Conservation (phyloP, 2,113 vertebrate genomes). For the Melanostigma gelatinosum region DNA sequence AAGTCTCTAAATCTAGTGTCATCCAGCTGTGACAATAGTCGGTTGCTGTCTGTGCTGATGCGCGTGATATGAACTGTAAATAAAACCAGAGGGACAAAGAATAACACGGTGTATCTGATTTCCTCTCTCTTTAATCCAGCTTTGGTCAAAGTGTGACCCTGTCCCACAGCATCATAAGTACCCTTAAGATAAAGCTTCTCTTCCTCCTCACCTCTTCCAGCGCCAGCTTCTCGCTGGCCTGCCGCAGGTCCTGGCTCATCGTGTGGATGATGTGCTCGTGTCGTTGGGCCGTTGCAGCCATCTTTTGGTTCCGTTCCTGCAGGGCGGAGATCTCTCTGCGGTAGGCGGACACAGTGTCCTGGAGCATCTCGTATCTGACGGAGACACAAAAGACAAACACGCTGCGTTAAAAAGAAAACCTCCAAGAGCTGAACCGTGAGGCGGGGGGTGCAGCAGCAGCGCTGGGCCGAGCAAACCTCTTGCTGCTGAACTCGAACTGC, state of each 20-base stretch:
- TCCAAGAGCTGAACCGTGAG: neutral
- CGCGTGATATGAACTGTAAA: too few relatives aligned
- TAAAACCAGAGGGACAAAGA: too few relatives aligned
- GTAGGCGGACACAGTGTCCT: slow-evolving; percentile 92
- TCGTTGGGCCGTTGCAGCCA: slow-evolving; percentile 87
- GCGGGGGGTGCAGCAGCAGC: neutral
- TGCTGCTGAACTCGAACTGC: slow-evolving; percentile 94
- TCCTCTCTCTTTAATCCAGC: neutral
- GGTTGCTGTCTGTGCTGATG: too few relatives aligned
- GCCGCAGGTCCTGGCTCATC: slow-evolving; percentile 93
- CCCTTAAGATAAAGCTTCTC: neutral
- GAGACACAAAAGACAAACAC: neutral
- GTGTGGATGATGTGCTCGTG: slow-evolving; percentile 95
- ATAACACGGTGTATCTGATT: too few relatives aligned
- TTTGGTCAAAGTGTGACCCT: neutral
- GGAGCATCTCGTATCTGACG: slow-evolving; percentile 93
- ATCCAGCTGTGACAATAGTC: too few relatives aligned
- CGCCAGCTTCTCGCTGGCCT: slow-evolving; percentile 90
- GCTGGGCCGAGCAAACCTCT: slow-evolving; percentile 82
- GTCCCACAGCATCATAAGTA: neutral
- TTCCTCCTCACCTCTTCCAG: slow-evolving; percentile 87
- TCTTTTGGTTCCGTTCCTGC: slow-evolving; percentile 91
- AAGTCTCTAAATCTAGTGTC: too few relatives aligned
- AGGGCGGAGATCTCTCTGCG: slow-evolving; percentile 90
- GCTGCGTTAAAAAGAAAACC: neutral